phyloP scores from a whole-genome alignment of 2,797 vertebrate species.

The Serranus cabrilla region DNA sequence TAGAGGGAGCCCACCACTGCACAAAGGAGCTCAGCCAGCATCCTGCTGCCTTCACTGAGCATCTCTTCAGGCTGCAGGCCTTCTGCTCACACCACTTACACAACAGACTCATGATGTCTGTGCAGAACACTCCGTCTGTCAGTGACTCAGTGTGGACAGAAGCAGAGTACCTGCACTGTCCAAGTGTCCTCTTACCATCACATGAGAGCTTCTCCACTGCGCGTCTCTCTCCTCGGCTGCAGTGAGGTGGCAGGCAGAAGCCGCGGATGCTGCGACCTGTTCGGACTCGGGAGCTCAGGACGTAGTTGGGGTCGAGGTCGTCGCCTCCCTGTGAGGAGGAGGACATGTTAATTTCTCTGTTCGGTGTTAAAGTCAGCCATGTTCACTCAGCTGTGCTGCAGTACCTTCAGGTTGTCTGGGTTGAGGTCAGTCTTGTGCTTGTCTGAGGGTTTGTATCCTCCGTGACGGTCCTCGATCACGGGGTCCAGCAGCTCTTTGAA shows the following conservation, averaged over 20 bases:
- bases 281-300: slow-evolving; percentile 95
- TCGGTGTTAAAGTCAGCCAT: slow-evolving; percentile 7
- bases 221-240: slow-evolving; percentile 94
- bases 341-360: not conserved
- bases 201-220: slow-evolving; percentile 93
- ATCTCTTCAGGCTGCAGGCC: slow-evolving; percentile 2
- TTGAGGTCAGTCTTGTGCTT: slow-evolving; percentile 97
- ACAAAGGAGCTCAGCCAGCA: not conserved
- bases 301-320: slow-evolving; percentile 95
- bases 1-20: slow-evolving; percentile 54
- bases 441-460: slow-evolving; percentile 96
- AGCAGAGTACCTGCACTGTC: not conserved
- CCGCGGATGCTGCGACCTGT: slow-evolving; percentile 96
- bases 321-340: slow-evolving; percentile 89
- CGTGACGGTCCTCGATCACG: slow-evolving; percentile 93
- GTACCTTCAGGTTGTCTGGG: slow-evolving; percentile 91
- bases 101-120: not conserved
- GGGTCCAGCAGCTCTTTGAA: slow-evolving; percentile 94
- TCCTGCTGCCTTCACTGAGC: not conserved
- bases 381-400: slow-evolving; percentile 22
- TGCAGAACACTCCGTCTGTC: not conserved
- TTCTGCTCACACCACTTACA: not conserved
- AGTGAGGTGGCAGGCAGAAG: slow-evolving; percentile 96
- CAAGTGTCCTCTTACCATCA: slow-evolving; percentile 85
- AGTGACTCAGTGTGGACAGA: not conserved